Conservation (phyloP, 1,140 invertebrate genomes). For the Drosophila kikkawai region DNA sequence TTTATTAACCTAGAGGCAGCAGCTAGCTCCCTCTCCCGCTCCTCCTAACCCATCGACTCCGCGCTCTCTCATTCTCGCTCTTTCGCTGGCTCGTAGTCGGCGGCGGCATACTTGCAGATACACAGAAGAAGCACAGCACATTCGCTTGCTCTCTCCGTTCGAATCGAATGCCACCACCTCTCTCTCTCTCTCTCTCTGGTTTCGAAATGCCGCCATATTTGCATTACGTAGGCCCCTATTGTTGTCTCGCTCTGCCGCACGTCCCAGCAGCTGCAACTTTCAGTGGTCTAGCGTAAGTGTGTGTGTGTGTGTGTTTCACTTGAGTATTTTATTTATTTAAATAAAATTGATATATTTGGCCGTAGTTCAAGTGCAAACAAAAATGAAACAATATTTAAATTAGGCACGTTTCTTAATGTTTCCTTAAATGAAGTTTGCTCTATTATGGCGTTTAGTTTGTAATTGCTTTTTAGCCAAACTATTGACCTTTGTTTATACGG, state of each 20-base stretch:
- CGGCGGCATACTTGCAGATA: constrained; percentile 73
- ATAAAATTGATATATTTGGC: constrained; percentile 61
- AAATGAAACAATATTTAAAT: constrained; percentile 12
- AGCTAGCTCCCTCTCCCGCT: constrained; percentile 40
- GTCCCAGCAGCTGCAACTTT: constrained; percentile 46
- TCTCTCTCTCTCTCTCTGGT: constrained; percentile 44
- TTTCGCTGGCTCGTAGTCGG: constrained; percentile 19
- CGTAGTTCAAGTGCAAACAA: constrained; percentile 65
- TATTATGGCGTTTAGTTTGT: not conserved
- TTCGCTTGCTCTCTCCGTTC: constrained; percentile 45
- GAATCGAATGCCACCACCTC: constrained; percentile 40
- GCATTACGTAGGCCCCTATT: constrained; percentile 67
- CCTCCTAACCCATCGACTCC: not conserved
- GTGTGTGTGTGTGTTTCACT: constrained; percentile 51
- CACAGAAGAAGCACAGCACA: constrained; percentile 48
- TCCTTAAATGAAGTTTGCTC: not conserved
- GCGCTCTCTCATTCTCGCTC: constrained; percentile 19
- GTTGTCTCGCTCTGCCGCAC: constrained; percentile 66
- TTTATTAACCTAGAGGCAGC: constrained; percentile 77
- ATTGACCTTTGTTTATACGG: constrained; percentile 39
- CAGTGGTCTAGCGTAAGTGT: constrained; percentile 17
- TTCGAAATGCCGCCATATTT: constrained; percentile 80
- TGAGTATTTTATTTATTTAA: constrained; percentile 79
- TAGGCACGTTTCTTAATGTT: not conserved
- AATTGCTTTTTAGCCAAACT: not conserved